These are phyloP conservation scores for Cantharis flavilabris DNA, from an alignment of 2,888 invertebrate genomes.

Conservation along the genomic window DNA sequence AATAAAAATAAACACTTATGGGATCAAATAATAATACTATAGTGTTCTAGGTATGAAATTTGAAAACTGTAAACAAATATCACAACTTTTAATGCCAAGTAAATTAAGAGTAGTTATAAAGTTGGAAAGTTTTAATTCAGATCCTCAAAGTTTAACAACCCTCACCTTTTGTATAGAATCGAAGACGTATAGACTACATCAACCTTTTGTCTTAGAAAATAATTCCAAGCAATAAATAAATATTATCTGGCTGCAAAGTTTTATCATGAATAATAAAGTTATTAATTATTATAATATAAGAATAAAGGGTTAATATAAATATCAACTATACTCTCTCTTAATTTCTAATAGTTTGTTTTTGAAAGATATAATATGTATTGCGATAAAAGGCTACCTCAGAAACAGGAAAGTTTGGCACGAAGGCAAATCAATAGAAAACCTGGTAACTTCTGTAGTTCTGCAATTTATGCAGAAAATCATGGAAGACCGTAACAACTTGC, in stretches of 20 bases:
- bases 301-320: background rate
- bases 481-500: too few species aligned
- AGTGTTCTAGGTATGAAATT: background rate
- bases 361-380: background rate
- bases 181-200: background rate
- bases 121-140: conserved; percentile 13
- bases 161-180: background rate
- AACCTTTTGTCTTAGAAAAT: background rate
- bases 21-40: background rate
- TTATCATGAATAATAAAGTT: background rate
- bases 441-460: too few species aligned
- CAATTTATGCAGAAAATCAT: too few species aligned
- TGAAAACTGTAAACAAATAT: background rate
- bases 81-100: conserved; percentile 3
- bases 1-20: background rate
- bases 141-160: background rate
- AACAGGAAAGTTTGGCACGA: too few species aligned
- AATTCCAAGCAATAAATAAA: background rate
- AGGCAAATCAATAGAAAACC: too few species aligned
- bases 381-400: too few species aligned
- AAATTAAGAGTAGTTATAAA: conserved; percentile 16
- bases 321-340: background rate
- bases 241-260: background rate
- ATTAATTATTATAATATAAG: background rate
- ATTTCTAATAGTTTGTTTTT: background rate